Evolutionary conservation across 1,140 invertebrate genomes (phyloP).

Genomic region (Manduca sexta): DNA sequence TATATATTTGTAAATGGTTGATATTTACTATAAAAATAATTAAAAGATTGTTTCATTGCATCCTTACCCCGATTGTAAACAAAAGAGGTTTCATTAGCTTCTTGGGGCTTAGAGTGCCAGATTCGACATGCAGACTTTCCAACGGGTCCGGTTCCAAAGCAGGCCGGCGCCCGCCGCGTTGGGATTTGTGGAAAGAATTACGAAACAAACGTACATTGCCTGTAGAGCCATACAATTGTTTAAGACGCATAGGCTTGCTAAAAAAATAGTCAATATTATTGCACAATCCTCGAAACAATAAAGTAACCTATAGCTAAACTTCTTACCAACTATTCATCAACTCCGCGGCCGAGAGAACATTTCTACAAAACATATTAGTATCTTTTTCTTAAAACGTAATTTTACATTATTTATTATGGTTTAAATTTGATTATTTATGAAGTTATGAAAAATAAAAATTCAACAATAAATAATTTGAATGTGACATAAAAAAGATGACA

Average conservation of each 20-base stretch:
- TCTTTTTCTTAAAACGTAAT: slow-evolving; percentile 12
- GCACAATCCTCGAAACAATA: not conserved
- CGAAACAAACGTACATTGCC: slow-evolving; percentile 38
- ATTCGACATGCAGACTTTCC: slow-evolving; percentile 41
- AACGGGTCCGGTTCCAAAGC: slow-evolving; percentile 40
- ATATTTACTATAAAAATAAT: too few relatives aligned
- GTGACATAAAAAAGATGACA: not conserved
- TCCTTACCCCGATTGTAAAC: slow-evolving; percentile 80
- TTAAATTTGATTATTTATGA: not conserved
- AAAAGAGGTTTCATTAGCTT: slow-evolving; percentile 78
- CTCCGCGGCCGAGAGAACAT: slow-evolving; percentile 48
- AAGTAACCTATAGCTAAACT: not conserved
- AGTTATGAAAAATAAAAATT: not conserved
- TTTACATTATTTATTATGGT: slow-evolving; percentile 21
- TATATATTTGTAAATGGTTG: too few relatives aligned
- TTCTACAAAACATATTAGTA: slow-evolving; percentile 57
- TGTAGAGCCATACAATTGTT: slow-evolving; percentile 21
- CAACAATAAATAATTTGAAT: not conserved
- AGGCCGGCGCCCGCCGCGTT: slow-evolving; percentile 27
- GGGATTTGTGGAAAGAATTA: slow-evolving; percentile 45
- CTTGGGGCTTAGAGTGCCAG: slow-evolving; percentile 53
- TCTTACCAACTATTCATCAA: slow-evolving; percentile 47
- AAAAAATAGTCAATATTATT: slow-evolving; percentile 21
- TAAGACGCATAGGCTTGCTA: slow-evolving; percentile 41
- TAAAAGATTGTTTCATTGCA: not conserved